These are phyloP conservation scores for Asobara japonica DNA, from an alignment of 1,140 invertebrate species.

Conservation along the genomic window DNA sequence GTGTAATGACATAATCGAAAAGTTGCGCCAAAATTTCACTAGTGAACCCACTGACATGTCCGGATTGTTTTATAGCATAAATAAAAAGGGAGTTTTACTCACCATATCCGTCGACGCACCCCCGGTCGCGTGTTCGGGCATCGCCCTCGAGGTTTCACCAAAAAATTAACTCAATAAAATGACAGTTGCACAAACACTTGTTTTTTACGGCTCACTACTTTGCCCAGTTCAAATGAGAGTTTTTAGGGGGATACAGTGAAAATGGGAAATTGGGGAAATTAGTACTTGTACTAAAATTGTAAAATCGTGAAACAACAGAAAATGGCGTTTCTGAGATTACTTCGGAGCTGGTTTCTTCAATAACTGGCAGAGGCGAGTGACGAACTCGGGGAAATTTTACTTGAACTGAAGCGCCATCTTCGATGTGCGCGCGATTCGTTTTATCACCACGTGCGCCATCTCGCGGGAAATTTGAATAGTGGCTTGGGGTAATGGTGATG, in stretches of 20 bases:
- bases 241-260: no score
- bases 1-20: no score
- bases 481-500: no score
- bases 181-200: neutral
- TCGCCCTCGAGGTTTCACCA: conserved; percentile 22
- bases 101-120: conserved; percentile 35
- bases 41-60: no score
- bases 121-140: conserved; percentile 36
- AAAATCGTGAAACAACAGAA: conserved; percentile 33
- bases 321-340: conserved; percentile 37
- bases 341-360: conserved; percentile 11
- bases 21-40: no score
- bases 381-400: neutral
- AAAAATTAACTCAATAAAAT: neutral
- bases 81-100: no score
- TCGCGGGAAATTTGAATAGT: no score
- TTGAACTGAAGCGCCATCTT: neutral
- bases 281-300: no score
- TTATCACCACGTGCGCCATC: no score
- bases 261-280: no score
- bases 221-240: no score
- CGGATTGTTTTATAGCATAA: conserved; percentile 4
- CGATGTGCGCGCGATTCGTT: no score
- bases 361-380: conserved; percentile 15
- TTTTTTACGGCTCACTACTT: neutral